Base-by-base conservation (phyloP, 2,888 invertebrate species). In the Drosophila lutescens region DNA sequence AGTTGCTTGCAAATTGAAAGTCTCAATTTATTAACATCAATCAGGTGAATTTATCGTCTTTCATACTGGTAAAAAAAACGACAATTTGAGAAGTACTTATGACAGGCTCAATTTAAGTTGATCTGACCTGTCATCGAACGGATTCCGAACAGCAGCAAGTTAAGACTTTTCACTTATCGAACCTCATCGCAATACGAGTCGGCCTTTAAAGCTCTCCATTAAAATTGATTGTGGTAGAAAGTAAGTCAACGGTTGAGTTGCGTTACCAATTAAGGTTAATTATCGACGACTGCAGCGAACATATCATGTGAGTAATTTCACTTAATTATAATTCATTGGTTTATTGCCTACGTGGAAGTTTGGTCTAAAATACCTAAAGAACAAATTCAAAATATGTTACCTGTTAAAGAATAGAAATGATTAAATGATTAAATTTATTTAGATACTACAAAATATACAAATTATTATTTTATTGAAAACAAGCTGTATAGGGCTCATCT, bases 101-200 rank as follows among this genome's bases (percentile, higher is more conserved):
- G 47, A 47, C 15, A 12, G 32, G 47, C 47, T 30, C 5, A 15
- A 32, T 15, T 17, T 17, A 6, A n/a, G 12, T 32, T 47, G 32
- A 47, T 47, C 47, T 7, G 47, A 32, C 30, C 32, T 32, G 47
- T 47, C 47, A 47, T 17, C 47, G 47, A 30, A 32, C 6, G 2
- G 47, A 32, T 32, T 47, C 32, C 32, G 5, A 44, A 6, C 47
- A 5, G 32, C 17, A 6, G 7, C 2, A 12, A 47, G 30, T 47
- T 6, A 47, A 47, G 30, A 47, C 10, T 15, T 47, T 15, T 6
- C 30, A 30, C 30, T 46, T 23, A 13, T 8, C 13, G n/a, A 15
- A 41, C 15, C 44, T 8, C 34, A 34, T n/a, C 46, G 30, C 10
- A 30, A 46, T 10, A 23, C n/a, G 15, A 46, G 3, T n/a, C 46